A percentile compares a stretch with the other conserved stretches of the same genome.
phyloP scores from a whole-genome alignment of 2,113 vertebrate genomes.

The Alligator sinensis region DNA sequence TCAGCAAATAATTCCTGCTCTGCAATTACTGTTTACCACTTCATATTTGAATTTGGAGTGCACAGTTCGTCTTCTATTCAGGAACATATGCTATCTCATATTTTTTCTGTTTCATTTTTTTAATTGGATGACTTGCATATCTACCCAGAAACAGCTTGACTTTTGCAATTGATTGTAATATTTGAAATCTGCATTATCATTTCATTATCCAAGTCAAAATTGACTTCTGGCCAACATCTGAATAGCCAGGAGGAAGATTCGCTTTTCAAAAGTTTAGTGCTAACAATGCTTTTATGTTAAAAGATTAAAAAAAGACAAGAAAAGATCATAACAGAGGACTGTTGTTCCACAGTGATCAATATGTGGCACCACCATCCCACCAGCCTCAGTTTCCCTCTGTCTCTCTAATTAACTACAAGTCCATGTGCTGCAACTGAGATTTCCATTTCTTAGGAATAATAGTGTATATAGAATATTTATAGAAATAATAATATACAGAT shows the following conservation, averaged over 20 bases:
- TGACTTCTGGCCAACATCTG: conserved; percentile 1
- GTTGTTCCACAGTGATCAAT: neutral
- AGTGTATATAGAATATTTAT: too few species aligned
- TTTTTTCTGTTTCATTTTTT: neutral
- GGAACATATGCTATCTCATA: neutral
- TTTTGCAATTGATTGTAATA: neutral
- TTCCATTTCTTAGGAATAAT: too few species aligned
- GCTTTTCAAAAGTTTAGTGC: neutral
- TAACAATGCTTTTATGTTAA: neutral
- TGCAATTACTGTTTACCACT: neutral
- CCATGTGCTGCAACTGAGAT: neutral
- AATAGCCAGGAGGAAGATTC: accelerated
- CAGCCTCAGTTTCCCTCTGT: neutral
- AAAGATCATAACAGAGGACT: neutral
- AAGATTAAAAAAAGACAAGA: neutral
- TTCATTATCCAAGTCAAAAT: conserved; percentile 17
- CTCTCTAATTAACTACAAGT: neutral
- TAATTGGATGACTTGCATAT: conserved; percentile 5
- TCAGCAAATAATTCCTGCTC: neutral
- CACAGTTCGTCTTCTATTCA: conserved; percentile 23
- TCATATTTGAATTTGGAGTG: conserved; percentile 32
- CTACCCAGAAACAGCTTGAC: neutral
- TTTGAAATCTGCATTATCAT: conserved; percentile 20
- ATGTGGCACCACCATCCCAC: neutral
- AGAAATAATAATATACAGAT: too few species aligned